These are phyloP conservation scores for Menidia beryllina DNA, from an alignment of 2,113 vertebrate species.

Conservation along the genomic window DNA sequence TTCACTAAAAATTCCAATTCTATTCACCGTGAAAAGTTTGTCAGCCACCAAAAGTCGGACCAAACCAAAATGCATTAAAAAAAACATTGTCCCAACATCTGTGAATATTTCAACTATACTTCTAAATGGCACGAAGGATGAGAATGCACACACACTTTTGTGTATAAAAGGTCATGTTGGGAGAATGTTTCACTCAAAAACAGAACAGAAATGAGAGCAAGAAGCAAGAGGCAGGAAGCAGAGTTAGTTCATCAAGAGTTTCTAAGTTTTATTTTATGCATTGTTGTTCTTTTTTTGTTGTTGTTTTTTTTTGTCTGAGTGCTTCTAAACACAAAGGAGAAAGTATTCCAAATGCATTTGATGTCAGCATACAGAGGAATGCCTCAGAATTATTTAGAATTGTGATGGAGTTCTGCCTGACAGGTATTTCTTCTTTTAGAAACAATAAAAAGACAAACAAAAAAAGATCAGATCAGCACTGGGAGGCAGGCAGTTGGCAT, in stretches of 20 bases:
- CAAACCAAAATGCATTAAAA: conserved; percentile 10
- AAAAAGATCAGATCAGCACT: conserved; percentile 65
- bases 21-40: conserved; percentile 29
- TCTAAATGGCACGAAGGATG: background rate
- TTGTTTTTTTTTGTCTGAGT: conserved; percentile 71
- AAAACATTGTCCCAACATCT: conserved; percentile 60
- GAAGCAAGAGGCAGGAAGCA: conserved; percentile 67
- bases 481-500: conserved; percentile 71
- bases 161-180: conserved; percentile 23
- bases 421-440: conserved; percentile 55
- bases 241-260: conserved; percentile 74
- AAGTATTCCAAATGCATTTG: conserved; percentile 75
- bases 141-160: background rate
- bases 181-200: conserved; percentile 42
- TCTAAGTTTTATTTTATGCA: conserved; percentile 83
- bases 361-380: conserved; percentile 74
- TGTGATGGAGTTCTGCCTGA: conserved; percentile 49
- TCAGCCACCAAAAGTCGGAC: conserved; percentile 28
- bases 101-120: background rate
- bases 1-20: background rate
- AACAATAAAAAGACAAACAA: conserved; percentile 68
- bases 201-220: conserved; percentile 64
- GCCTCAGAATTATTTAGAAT: conserved; percentile 57
- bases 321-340: conserved; percentile 81
- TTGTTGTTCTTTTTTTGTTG: conserved; percentile 75